These are phyloP conservation scores for Lagorchestes hirsutus DNA, from an alignment of 2,797 vertebrate genomes.

Conservation along the genomic window DNA sequence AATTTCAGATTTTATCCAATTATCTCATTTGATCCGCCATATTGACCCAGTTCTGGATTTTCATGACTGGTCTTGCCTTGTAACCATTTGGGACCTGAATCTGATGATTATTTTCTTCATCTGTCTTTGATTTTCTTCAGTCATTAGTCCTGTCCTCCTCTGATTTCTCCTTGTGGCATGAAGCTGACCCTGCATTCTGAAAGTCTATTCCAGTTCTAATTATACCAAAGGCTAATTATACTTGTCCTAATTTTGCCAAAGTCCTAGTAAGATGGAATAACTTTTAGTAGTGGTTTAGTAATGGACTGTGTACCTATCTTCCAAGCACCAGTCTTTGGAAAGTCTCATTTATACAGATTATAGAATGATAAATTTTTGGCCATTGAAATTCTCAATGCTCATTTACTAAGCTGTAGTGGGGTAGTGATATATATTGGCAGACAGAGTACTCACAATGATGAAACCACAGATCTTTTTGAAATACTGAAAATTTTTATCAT, in stretches of 20 bases:
- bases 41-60: background rate
- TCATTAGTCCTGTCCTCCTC: background rate
- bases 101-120: background rate
- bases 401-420: background rate
- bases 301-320: background rate
- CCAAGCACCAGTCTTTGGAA: background rate
- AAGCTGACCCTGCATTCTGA: background rate
- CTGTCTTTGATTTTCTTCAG: background rate
- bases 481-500: background rate
- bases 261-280: background rate
- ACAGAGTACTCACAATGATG: background rate
- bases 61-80: background rate
- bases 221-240: background rate
- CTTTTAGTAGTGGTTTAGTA: background rate
- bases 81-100: background rate
- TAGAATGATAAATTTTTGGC: background rate
- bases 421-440: background rate
- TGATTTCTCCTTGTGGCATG: background rate
- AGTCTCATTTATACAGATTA: background rate
- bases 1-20: background rate
- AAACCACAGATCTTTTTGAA: background rate
- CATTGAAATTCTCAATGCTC: background rate
- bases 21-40: background rate
- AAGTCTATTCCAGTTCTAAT: background rate
- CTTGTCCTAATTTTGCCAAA: background rate